These are phyloP conservation scores for Lacerta agilis DNA, from an alignment of 2,797 vertebrate species.

Conservation along the genomic window DNA sequence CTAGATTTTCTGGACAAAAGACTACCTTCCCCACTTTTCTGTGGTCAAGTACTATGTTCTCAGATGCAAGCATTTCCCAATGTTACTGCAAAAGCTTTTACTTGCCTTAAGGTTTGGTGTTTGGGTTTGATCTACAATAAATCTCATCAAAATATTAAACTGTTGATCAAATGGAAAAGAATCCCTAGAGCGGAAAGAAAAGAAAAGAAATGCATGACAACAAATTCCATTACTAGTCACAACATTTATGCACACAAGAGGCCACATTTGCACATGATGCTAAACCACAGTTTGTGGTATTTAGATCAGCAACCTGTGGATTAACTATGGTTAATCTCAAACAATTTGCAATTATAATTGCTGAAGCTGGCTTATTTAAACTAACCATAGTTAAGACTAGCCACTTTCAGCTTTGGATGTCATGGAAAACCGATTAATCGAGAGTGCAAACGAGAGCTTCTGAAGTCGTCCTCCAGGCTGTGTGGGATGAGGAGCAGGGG, in stretches of 20 bases:
- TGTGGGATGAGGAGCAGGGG: no score
- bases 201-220: conserved; percentile 47
- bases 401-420: background rate
- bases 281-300: background rate
- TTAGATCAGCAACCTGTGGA: background rate
- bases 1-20: background rate
- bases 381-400: no score
- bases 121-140: conserved; percentile 97
- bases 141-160: conserved; percentile 97
- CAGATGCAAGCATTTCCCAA: background rate
- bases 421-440: no score
- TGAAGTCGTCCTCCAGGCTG: no score
- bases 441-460: no score
- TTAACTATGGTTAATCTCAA: no score
- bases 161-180: conserved; percentile 96
- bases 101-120: conserved; percentile 93
- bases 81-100: conserved; percentile 43
- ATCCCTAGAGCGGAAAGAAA: conserved; percentile 80
- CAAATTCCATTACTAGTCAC: background rate
- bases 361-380: no score
- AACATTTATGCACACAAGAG: background rate
- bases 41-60: background rate
- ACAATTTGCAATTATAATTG: no score
- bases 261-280: background rate
- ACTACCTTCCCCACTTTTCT: background rate